phyloP scores from a whole-genome alignment of 2,888 invertebrate species.

The Lycaena phlaeas region DNA sequence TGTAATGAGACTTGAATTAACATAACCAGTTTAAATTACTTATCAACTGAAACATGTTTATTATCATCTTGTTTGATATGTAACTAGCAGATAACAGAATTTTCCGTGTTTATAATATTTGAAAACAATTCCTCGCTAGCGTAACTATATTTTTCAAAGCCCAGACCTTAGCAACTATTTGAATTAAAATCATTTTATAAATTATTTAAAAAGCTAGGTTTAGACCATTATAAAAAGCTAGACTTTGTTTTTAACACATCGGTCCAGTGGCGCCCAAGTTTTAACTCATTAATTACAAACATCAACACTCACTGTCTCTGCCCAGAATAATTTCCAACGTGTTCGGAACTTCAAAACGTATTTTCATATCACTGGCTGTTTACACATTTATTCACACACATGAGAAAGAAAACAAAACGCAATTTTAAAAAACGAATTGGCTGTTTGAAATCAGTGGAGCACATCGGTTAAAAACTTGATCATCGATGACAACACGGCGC shows the following conservation, averaged over 20 bases:
- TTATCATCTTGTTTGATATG: not conserved
- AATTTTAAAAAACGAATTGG: constrained; percentile 24
- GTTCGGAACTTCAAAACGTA: constrained; percentile 66
- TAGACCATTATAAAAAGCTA: no score
- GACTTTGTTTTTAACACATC: no score
- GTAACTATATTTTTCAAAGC: no score
- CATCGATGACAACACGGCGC: constrained; percentile 51
- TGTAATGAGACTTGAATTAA: not conserved
- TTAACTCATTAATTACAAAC: no score
- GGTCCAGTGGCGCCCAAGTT: no score
- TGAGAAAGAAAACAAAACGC: constrained; percentile 19
- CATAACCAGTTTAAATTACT: constrained; percentile 1
- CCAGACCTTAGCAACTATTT: no score
- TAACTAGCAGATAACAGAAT: no score
- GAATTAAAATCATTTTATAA: no score
- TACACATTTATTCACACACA: constrained; percentile 21
- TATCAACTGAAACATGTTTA: not conserved
- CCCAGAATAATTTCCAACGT: constrained; percentile 67
- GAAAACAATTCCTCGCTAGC: no score
- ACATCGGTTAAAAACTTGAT: constrained; percentile 49
- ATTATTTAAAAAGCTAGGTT: no score
- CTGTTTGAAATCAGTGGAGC: constrained; percentile 39
- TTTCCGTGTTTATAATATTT: no score
- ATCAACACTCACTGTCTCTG: constrained; percentile 37
- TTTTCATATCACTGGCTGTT: constrained; percentile 55